Percentiles rank a stretch among this genome's conserved stretches.
These are phyloP conservation scores for Diaphora mendica DNA, from an alignment of 2,888 invertebrate genomes.

Conservation along the genomic window DNA sequence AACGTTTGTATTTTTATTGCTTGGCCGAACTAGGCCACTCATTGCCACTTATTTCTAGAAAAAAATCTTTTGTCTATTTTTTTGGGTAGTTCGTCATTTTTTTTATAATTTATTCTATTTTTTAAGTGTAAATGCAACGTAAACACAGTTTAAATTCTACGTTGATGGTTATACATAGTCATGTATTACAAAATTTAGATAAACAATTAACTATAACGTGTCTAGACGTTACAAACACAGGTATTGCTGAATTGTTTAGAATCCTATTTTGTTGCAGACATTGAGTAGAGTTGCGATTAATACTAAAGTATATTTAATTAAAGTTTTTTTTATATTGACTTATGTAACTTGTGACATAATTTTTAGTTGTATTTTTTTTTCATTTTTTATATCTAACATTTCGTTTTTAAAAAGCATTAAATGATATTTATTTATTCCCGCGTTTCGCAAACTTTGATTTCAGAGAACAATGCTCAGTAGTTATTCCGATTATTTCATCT, in stretches of 20 bases:
- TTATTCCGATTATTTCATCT: neutral
- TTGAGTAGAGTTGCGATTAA: neutral
- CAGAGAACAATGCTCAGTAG: neutral
- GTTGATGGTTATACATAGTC: neutral
- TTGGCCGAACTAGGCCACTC: slow-evolving; percentile 62
- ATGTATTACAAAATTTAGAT: neutral
- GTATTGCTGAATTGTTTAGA: neutral
- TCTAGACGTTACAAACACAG: neutral
- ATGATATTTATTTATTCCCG: neutral
- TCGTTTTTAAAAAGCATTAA: too few species aligned
- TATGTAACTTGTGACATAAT: too few species aligned
- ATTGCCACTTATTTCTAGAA: slow-evolving; percentile 57
- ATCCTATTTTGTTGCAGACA: neutral
- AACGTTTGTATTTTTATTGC: slow-evolving; percentile 30
- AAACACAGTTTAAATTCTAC: neutral
- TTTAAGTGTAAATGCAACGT: neutral
- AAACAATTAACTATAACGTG: neutral
- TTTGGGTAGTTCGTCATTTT: neutral
- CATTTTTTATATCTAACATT: neutral
- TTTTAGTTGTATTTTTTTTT: neutral
- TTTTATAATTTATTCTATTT: neutral
- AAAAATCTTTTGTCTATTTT: slow-evolving; percentile 9
- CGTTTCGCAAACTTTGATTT: neutral
- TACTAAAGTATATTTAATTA: too few species aligned
- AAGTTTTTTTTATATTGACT: neutral